phyloP scores from a whole-genome alignment of 2,113 vertebrate genomes.

The Barbus barbus region DNA sequence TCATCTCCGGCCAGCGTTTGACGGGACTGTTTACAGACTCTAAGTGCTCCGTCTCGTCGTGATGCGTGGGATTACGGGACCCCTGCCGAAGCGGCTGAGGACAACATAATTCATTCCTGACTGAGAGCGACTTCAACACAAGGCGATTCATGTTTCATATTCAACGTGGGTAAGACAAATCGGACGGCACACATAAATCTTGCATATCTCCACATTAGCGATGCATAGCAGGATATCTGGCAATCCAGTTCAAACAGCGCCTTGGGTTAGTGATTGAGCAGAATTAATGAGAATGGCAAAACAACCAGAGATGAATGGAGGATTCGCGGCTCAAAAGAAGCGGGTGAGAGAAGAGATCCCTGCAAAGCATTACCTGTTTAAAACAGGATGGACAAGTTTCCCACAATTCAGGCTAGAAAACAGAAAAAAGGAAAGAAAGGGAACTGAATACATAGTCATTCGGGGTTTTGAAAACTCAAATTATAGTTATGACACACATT shows the following conservation, averaged over 20 bases:
- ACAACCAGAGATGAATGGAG: constrained; percentile 45
- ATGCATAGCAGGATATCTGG: constrained; percentile 41
- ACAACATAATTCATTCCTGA: constrained; percentile 4
- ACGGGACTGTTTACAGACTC: background rate
- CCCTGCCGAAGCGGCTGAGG: background rate
- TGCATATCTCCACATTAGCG: constrained; percentile 26
- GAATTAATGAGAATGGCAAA: constrained; percentile 43
- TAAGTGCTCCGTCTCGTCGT: background rate
- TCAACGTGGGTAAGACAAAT: constrained; percentile 32
- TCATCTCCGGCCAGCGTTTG: background rate
- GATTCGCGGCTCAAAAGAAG: constrained; percentile 1
- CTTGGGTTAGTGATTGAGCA: constrained; percentile 39
- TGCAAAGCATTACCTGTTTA: constrained; percentile 61
- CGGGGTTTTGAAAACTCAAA: constrained; percentile 20
- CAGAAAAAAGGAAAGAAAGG: constrained; percentile 49
- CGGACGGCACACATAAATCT: constrained; percentile 48
- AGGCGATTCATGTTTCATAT: constrained; percentile 16
- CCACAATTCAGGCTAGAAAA: constrained; percentile 66
- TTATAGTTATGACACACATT: constrained; percentile 34
- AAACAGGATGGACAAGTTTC: constrained; percentile 66
- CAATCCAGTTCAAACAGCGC: constrained; percentile 9
- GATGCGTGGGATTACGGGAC: background rate
- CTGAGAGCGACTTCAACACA: constrained; percentile 9
- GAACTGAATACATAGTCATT: constrained; percentile 18
- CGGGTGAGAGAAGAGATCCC: constrained; percentile 40